phyloP scores from a whole-genome alignment of 2,888 invertebrate genomes.

The Panzeria rudis region DNA sequence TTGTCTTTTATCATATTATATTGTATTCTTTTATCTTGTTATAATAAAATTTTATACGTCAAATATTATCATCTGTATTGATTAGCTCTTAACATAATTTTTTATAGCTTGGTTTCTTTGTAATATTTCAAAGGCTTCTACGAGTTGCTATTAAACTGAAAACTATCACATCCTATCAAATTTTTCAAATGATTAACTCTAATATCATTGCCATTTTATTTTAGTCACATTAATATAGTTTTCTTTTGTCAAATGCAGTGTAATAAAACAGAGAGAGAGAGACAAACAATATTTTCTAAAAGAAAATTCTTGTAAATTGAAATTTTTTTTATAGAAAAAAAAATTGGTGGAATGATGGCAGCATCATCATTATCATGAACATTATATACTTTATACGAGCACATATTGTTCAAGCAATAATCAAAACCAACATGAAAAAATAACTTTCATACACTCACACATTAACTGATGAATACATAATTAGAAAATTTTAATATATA shows the following conservation, averaged over 20 bases:
- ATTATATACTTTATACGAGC: not conserved
- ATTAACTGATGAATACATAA: not conserved
- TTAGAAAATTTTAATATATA: not conserved
- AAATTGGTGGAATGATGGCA: not conserved
- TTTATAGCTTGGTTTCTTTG: too few species aligned
- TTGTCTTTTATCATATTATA: too few species aligned
- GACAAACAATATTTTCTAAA: not conserved
- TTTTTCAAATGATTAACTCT: conserved; percentile 1
- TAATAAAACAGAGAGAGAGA: not conserved
- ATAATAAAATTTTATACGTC: too few species aligned
- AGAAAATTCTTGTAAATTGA: not conserved
- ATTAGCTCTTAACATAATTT: too few species aligned
- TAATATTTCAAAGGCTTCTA: not conserved
- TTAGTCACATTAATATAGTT: not conserved
- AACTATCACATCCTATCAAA: not conserved
- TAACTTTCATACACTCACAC: not conserved
- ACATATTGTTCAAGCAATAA: not conserved
- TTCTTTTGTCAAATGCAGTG: not conserved
- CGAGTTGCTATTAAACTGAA: not conserved
- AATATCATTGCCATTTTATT: not conserved
- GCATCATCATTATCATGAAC: conserved; percentile 4
- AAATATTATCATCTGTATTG: too few species aligned
- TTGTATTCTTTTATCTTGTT: too few species aligned
- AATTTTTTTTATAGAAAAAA: not conserved
- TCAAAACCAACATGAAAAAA: conserved; percentile 14